Evolutionary conservation across 2,113 vertebrate genomes (phyloP).

Genomic region (Sebastes fasciatus): DNA sequence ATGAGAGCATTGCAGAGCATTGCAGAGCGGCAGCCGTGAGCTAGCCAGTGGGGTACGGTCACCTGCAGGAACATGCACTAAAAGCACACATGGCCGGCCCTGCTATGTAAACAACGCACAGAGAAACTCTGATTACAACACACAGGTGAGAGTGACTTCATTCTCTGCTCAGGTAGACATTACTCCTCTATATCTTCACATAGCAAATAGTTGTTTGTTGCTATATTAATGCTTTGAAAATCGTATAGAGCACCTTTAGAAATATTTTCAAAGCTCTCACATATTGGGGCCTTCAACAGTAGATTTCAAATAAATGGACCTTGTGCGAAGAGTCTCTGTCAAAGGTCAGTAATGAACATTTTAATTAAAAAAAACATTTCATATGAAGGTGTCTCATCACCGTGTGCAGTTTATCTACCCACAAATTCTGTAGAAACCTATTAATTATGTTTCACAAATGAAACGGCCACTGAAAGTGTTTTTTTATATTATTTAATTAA

Average conservation of each 20-base stretch:
- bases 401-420: too few species aligned
- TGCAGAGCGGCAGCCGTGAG: too few species aligned
- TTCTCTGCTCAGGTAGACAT: neutral
- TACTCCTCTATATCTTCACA: neutral
- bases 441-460: neutral
- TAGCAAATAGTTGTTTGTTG: too few species aligned
- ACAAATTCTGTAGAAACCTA: too few species aligned
- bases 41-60: too few species aligned
- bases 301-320: neutral
- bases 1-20: too few species aligned
- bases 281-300: neutral
- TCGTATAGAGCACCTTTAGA: neutral
- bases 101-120: too few species aligned
- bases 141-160: neutral
- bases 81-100: too few species aligned
- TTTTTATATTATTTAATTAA: constrained; percentile 77
- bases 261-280: neutral
- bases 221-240: neutral
- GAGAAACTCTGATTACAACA: too few species aligned
- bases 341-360: neutral
- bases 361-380: neutral
- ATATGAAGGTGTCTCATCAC: neutral
- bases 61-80: too few species aligned
- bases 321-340: neutral
- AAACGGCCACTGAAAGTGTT: neutral